Evolutionary conservation across 2,113 vertebrate genomes (phyloP).

Genomic region (Microtus oregoni): DNA sequence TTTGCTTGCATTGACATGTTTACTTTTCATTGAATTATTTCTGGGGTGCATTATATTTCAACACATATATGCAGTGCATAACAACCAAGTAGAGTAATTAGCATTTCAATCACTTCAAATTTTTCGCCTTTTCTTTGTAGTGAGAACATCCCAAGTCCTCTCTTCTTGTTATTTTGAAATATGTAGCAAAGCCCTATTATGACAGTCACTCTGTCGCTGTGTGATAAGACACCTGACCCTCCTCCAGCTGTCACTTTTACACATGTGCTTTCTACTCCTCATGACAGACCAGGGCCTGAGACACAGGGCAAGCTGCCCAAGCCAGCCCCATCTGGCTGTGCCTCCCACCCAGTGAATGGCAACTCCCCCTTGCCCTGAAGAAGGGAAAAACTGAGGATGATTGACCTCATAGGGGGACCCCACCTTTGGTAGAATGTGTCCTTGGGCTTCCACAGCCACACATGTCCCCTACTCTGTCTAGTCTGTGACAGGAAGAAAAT

Average conservation of each 20-base stretch:
- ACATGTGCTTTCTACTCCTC: neutral
- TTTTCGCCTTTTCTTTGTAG: neutral
- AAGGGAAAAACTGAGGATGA: neutral
- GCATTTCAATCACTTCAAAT: neutral
- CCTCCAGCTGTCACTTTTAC: no score
- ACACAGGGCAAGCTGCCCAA: neutral
- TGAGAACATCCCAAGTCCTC: no score
- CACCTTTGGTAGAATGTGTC: neutral
- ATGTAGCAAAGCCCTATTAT: neutral
- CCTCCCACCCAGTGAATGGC: neutral
- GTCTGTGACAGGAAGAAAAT: neutral
- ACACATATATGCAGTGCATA: neutral
- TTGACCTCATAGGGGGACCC: no score
- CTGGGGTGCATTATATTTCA: no score
- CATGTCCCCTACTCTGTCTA: neutral
- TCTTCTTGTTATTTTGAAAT: neutral
- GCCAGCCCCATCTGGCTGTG: neutral
- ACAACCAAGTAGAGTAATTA: neutral
- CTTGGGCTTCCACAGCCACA: no score
- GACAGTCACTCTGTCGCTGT: neutral
- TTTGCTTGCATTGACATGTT: neutral
- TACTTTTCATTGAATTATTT: neutral
- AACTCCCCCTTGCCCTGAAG: neutral
- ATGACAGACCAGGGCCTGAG: neutral
- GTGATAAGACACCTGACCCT: neutral